Conservation (phyloP, 2,113 vertebrate genomes). For the Embiotoca jacksoni region DNA sequence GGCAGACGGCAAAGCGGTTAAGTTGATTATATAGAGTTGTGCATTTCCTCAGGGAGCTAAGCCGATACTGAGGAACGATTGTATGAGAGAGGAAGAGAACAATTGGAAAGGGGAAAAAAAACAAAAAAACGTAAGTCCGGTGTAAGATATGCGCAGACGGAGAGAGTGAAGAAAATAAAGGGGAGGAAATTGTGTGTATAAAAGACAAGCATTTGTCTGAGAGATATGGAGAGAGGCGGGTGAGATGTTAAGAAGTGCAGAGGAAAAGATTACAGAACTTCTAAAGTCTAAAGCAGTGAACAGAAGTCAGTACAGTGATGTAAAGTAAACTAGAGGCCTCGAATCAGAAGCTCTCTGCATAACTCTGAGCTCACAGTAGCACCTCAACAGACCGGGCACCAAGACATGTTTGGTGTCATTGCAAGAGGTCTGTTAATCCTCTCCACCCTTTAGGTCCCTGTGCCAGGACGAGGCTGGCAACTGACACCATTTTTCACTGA, state of each 20-base stretch:
- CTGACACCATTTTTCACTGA: too few relatives aligned
- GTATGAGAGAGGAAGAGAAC: conserved; percentile 33
- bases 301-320: neutral
- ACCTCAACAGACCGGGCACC: too few relatives aligned
- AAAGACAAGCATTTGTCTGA: neutral
- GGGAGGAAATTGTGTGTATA: neutral
- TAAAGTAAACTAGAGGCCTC: neutral
- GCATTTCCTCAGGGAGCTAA: conserved; percentile 54
- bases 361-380: neutral
- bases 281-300: neutral
- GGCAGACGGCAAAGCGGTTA: conserved; percentile 69
- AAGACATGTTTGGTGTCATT: neutral
- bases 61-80: conserved; percentile 28
- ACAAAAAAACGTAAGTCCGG: conserved; percentile 3
- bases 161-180: neutral
- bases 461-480: too few relatives aligned
- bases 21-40: conserved; percentile 74
- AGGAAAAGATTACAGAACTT: neutral
- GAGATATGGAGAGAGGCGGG: neutral
- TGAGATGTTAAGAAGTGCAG: neutral
- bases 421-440: too few relatives aligned
- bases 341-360: neutral
- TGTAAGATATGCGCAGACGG: conserved; percentile 18
- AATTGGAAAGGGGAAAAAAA: conserved; percentile 6
- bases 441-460: too few relatives aligned